Evolutionary conservation across 2,113 vertebrate genomes (phyloP), one percentile per base, ranked within the genome.

Genomic region (Cebus imitator): DNA sequence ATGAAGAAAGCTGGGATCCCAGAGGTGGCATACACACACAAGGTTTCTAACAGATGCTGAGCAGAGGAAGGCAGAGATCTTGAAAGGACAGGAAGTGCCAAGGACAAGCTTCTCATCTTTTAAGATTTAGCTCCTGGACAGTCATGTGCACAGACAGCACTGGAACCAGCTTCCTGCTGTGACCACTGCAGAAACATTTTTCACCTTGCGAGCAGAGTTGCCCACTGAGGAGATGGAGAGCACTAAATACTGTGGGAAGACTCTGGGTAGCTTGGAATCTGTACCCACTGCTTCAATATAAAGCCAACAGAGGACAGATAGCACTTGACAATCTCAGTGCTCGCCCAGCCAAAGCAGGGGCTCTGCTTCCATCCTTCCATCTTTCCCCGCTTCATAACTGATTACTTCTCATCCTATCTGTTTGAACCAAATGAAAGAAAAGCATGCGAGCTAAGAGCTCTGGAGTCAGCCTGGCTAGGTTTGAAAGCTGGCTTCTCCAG

Each of bases 1-100:
- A 73, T n/a, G 37, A 92, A 66, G 20, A 32, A 21, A 45, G 1
- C 68, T 40, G 52, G 8, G 20, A 87, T 89, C 45, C 66, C n/a
- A 95, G 80, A 86, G 5, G 35, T 43, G 11, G 5, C 21, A 89
- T 23, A 86, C 4, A 6, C 11, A 43, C 14, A 14, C 18, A 79
- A 86, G 37, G 14, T 87, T 97, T 61, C 61, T 86, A 85, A 73
- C 14, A 83, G 86, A 61, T 94, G 11, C 68, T 52, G 20, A 95
- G 3, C 20, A 78, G 37, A 55, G 23, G 37, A n/a, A 76, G 20
- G 16, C 10, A 88, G 68, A 20, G 25, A 10, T n/a, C 23, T 37
- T 92, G 30, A 87, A 80, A 64, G 16, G 9, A 27, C 20, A 90
- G 18, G 8, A 93, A 91, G 4, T 70, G 6, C 16, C 76, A 91